These are phyloP conservation scores for western clawed frog (Xenopus tropicalis) DNA, from an alignment of 2,113 vertebrate species.

Conservation along the genomic window DNA sequence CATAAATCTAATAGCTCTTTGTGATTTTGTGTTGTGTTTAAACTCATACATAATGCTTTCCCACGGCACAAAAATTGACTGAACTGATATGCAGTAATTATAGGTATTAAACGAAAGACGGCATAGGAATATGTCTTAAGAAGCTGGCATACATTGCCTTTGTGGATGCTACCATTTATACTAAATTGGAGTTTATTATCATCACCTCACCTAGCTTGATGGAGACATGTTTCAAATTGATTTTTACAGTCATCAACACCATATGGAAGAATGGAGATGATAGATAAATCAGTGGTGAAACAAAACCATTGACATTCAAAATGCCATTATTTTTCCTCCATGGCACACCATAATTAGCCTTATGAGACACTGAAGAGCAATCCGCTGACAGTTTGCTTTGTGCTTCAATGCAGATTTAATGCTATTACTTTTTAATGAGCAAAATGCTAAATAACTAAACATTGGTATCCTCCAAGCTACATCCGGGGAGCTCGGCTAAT, in stretches of 20 bases:
- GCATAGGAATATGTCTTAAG: not conserved
- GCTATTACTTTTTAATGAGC: conserved; percentile 36
- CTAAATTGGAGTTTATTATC: conserved; percentile 5
- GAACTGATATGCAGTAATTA: not conserved
- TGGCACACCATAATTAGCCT: conserved; percentile 35
- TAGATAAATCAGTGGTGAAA: conserved; percentile 39
- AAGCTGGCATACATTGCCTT: not conserved
- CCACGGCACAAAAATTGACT: not conserved
- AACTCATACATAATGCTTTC: not conserved
- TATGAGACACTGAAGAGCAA: conserved; percentile 23
- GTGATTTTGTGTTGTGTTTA: conserved; percentile 17
- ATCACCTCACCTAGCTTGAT: conserved; percentile 24
- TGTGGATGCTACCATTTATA: conserved; percentile 12
- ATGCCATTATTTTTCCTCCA: conserved; percentile 40
- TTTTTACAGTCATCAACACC: conserved; percentile 28
- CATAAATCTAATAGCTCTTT: not conserved
- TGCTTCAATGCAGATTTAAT: conserved; percentile 22
- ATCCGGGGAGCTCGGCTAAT: conserved; percentile 16
- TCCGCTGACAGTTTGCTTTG: conserved; percentile 16
- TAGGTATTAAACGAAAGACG: not conserved
- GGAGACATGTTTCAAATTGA: conserved; percentile 9
- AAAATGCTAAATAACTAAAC: conserved; percentile 19
- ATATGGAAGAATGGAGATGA: conserved; percentile 31
- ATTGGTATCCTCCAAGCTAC: conserved; percentile 23
- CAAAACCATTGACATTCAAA: conserved; percentile 38